Percentiles rank a stretch among this genome's conserved stretches.
phyloP scores from a whole-genome alignment of 2,113 vertebrate genomes.

The Elachura formosa region DNA sequence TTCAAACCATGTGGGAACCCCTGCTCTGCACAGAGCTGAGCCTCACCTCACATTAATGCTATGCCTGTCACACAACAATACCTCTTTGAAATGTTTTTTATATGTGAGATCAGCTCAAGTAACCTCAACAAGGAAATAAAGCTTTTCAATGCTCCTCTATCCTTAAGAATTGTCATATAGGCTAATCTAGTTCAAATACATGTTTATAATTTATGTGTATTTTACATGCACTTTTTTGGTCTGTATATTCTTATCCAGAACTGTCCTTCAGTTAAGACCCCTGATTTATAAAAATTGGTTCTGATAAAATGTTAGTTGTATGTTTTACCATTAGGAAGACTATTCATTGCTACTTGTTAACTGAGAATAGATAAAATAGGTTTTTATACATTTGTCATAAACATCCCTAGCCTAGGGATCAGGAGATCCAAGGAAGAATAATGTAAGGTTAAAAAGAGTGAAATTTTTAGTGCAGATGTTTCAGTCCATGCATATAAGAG shows the following conservation, averaged over 20 bases:
- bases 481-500: neutral
- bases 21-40: neutral
- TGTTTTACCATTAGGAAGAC: neutral
- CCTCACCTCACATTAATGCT: neutral
- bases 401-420: neutral
- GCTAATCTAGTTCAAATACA: neutral
- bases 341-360: neutral
- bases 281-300: neutral
- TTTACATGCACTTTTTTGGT: neutral
- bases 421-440: neutral
- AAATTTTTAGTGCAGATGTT: neutral
- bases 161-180: neutral
- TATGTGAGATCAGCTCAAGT: neutral
- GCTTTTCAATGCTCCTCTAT: neutral
- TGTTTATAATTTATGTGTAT: neutral
- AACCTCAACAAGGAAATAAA: neutral
- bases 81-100: neutral
- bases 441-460: conserved; percentile 12
- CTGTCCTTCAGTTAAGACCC: neutral
- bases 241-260: neutral
- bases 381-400: neutral
- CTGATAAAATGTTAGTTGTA: neutral
- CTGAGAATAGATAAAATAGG: neutral
- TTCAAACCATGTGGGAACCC: neutral
- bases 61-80: neutral